Evolutionary conservation across 2,113 vertebrate genomes (phyloP).

Genomic region (Odontophorus gujanensis): DNA sequence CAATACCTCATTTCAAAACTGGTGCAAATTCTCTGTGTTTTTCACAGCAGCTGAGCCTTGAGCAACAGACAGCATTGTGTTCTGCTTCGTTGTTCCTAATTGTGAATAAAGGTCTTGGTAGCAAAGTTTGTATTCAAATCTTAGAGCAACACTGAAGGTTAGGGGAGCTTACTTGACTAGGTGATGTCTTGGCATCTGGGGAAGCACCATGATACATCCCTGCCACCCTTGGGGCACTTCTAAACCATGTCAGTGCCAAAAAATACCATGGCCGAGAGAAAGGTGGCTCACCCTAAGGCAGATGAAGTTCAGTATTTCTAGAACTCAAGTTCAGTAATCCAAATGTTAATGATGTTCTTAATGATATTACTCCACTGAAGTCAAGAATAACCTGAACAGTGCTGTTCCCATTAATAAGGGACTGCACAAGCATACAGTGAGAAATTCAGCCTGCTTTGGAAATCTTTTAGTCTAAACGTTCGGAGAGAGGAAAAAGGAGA

Average conservation of each 20-base stretch:
- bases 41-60: not conserved
- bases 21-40: not conserved
- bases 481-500: not conserved
- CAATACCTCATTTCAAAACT: not conserved
- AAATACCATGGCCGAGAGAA: not conserved
- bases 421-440: not conserved
- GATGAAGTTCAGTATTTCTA: not conserved
- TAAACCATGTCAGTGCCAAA: not conserved
- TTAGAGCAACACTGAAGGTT: not conserved
- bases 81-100: no score
- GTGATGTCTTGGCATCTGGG: accelerated
- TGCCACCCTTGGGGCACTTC: no score
- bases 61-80: not conserved
- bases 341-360: not conserved
- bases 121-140: not conserved
- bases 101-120: accelerated
- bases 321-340: not conserved
- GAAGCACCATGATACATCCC: not conserved
- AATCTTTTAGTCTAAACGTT: not conserved
- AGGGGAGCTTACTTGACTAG: not conserved
- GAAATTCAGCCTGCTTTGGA: not conserved
- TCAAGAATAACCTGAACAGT: not conserved
- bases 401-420: not conserved
- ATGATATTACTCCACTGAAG: not conserved
- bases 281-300: not conserved